phyloP scores from a whole-genome alignment of 2,113 vertebrate species.

The Apeltes quadracus region DNA sequence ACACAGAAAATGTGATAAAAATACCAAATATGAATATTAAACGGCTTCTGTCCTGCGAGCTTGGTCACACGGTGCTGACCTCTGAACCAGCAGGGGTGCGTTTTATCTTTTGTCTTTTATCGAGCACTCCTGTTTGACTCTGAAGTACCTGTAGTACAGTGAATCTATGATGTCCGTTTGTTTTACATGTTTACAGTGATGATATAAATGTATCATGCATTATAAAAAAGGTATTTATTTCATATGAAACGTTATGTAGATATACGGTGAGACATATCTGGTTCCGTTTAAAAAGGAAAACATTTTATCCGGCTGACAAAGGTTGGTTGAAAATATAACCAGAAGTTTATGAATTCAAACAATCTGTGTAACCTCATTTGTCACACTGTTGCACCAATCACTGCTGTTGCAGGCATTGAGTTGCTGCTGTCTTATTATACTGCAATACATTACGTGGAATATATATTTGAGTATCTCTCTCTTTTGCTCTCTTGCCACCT shows the following conservation, averaged over 20 bases:
- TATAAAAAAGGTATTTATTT: constrained; percentile 77
- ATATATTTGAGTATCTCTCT: constrained; percentile 57
- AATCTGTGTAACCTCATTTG: constrained; percentile 62
- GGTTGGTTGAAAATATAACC: constrained; percentile 41
- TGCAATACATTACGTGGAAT: constrained; percentile 67
- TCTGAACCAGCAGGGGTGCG: constrained; percentile 68
- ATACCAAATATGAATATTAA: constrained; percentile 69
- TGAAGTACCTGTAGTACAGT: constrained; percentile 67
- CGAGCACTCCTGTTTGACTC: constrained; percentile 68
- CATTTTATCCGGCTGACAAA: constrained; percentile 43
- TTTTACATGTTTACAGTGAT: constrained; percentile 75
- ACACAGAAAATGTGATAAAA: constrained; percentile 35
- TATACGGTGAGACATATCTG: constrained; percentile 63
- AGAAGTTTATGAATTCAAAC: constrained; percentile 51
- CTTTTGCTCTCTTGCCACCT: constrained; percentile 41
- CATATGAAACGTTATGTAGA: constrained; percentile 70
- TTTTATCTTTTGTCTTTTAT: constrained; percentile 64
- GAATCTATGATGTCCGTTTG: constrained; percentile 67
- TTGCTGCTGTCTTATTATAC: constrained; percentile 69
- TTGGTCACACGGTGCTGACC: constrained; percentile 68
- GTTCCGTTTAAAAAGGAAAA: constrained; percentile 43
- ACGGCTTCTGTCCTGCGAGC: constrained; percentile 54
- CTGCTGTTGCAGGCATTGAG: constrained; percentile 62
- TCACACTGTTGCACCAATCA: constrained; percentile 66
- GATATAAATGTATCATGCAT: constrained; percentile 72